These are phyloP conservation scores for Amphilophus citrinellus DNA, from an alignment of 2,113 vertebrate genomes.

Conservation along the genomic window DNA sequence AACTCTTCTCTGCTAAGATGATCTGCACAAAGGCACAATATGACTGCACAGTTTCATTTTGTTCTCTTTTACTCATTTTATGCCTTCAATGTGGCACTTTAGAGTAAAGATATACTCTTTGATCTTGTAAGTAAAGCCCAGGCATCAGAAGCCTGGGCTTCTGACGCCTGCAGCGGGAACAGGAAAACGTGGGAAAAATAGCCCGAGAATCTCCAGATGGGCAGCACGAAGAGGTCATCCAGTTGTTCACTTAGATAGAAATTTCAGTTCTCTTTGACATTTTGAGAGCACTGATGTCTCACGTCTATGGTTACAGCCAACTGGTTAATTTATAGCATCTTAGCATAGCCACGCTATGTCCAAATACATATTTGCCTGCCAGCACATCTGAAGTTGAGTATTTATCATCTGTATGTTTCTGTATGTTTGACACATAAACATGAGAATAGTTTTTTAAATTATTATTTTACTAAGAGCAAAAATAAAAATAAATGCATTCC, in stretches of 20 bases:
- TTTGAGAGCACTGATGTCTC: background rate
- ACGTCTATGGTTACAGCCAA: background rate
- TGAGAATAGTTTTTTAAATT: fast-evolving
- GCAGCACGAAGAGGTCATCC: background rate
- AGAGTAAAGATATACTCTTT: slow-evolving; percentile 20
- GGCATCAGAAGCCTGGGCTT: background rate
- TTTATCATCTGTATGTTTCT: background rate
- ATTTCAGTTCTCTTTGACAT: slow-evolving; percentile 10
- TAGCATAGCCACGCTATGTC: background rate
- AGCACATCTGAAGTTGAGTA: background rate
- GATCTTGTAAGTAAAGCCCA: background rate
- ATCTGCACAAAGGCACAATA: background rate
- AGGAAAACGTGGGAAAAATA: background rate
- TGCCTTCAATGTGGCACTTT: background rate
- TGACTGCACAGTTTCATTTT: background rate
- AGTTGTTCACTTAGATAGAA: background rate
- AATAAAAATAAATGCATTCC: slow-evolving; percentile 12
- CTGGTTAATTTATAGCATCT: background rate
- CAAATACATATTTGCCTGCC: background rate
- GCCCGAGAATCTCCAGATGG: slow-evolving; percentile 8
- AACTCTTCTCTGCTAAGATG: slow-evolving; percentile 24
- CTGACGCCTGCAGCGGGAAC: background rate
- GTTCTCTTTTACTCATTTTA: background rate
- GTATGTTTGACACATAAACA: background rate
- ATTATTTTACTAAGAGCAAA: background rate